These are phyloP conservation scores for Agrilus biguttatus DNA, from an alignment of 2,888 invertebrate genomes.

Conservation along the genomic window DNA sequence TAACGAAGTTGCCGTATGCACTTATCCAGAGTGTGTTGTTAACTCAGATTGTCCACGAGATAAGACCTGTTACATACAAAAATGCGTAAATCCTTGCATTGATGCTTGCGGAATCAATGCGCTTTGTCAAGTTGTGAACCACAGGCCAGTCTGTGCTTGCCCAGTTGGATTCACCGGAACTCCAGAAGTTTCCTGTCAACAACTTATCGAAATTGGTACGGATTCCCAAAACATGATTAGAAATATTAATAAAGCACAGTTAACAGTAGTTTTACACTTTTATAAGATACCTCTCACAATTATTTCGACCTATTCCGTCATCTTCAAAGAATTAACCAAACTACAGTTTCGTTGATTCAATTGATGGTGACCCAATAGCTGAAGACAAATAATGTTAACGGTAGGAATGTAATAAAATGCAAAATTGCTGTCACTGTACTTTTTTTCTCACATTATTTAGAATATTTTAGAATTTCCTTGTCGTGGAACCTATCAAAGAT, in stretches of 20 bases:
- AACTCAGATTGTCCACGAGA: constrained; percentile 79
- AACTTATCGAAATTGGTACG: not conserved
- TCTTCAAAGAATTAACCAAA: no score
- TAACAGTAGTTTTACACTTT: no score
- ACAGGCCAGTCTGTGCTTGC: constrained; percentile 72
- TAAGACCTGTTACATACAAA: constrained; percentile 66
- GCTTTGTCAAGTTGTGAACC: constrained; percentile 63
- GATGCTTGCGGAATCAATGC: constrained; percentile 76
- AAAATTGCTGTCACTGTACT: not conserved
- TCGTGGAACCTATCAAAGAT: constrained; percentile 6
- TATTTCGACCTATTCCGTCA: no score
- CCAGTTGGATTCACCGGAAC: constrained; percentile 65
- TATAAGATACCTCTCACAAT: no score
- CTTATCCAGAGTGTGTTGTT: constrained; percentile 75
- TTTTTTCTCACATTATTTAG: not conserved
- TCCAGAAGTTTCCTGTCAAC: constrained; percentile 55
- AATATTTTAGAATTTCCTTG: not conserved
- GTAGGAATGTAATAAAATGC: not conserved
- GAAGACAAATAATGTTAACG: no score
- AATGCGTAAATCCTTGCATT: constrained; percentile 71
- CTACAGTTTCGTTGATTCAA: no score
- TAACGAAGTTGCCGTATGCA: constrained; percentile 56
- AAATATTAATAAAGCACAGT: not conserved
- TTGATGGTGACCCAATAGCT: no score
- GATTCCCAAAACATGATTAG: not conserved